Percentiles rank a stretch among this genome's conserved stretches.
phyloP scores from a whole-genome alignment of 2,888 invertebrate genomes.

The Lochmaea crataegi region DNA sequence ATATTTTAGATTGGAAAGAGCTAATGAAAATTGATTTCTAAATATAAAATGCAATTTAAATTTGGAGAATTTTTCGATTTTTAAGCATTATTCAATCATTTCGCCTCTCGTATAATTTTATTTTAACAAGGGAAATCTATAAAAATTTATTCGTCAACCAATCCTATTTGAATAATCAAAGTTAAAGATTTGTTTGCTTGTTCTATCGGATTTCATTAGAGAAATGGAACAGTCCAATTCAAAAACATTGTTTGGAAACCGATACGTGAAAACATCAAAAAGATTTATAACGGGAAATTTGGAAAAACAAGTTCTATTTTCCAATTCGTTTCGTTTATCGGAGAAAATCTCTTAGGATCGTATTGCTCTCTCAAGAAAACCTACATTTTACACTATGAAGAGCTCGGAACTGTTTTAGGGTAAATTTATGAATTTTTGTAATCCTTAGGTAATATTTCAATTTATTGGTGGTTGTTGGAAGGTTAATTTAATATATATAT shows the following conservation, averaged over 20 bases:
- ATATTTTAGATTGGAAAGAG: too few species aligned
- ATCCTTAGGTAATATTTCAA: too few species aligned
- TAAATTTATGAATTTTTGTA: too few species aligned
- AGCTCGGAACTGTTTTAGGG: too few species aligned
- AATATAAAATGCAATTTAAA: too few species aligned
- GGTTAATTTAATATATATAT: too few species aligned
- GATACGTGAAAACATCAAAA: slow-evolving; percentile 14
- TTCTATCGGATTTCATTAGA: slow-evolving; percentile 22
- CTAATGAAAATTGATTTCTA: too few species aligned
- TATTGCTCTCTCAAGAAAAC: slow-evolving; percentile 13
- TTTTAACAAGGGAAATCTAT: too few species aligned
- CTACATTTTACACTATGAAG: not conserved
- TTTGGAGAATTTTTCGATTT: too few species aligned
- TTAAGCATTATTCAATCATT: too few species aligned
- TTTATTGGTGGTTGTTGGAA: too few species aligned
- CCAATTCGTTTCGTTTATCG: slow-evolving; percentile 18
- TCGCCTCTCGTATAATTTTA: too few species aligned
- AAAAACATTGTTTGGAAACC: slow-evolving; percentile 1
- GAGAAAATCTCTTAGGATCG: not conserved
- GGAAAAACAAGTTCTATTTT: slow-evolving; percentile 14
- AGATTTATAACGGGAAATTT: slow-evolving; percentile 20
- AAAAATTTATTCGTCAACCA: slow-evolving; percentile 2
- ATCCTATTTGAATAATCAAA: slow-evolving; percentile 11
- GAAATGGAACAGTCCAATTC: slow-evolving; percentile 17
- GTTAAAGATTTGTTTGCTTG: slow-evolving; percentile 9